Evolutionary conservation across 2,888 invertebrate species (phyloP).

Genomic region (Leptarthrus brevirostris): DNA sequence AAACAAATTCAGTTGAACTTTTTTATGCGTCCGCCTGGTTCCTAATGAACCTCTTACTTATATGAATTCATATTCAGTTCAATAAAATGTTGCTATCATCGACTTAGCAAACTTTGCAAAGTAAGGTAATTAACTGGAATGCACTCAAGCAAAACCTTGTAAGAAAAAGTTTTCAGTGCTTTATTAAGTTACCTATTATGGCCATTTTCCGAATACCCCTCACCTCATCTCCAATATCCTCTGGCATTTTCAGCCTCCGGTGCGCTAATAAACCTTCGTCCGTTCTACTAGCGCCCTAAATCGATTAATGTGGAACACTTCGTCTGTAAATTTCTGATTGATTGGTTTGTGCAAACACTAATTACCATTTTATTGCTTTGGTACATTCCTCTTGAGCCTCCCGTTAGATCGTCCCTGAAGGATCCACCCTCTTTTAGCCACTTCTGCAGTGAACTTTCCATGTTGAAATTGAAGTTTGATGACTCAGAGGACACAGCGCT

Average conservation of each 20-base stretch:
- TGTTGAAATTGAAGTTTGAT: slow-evolving; percentile 35
- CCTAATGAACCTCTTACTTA: no score
- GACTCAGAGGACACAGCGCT: slow-evolving; percentile 8
- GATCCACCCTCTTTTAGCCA: slow-evolving; percentile 2
- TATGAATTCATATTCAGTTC: no score
- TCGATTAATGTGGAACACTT: slow-evolving; percentile 57
- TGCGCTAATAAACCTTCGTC: slow-evolving; percentile 36
- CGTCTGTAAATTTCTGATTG: slow-evolving; percentile 58
- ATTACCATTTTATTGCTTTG: slow-evolving; percentile 58
- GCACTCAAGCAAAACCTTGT: neutral
- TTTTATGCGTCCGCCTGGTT: no score
- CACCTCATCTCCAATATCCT: slow-evolving; percentile 37
- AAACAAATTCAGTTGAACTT: no score
- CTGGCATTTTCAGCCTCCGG: slow-evolving; percentile 50
- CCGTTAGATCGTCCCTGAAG: slow-evolving; percentile 23
- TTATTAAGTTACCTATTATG: slow-evolving; percentile 38
- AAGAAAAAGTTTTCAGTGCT: slow-evolving; percentile 28
- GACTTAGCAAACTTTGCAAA: no score
- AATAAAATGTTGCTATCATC: no score
- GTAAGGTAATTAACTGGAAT: no score
- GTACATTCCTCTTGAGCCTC: slow-evolving; percentile 45
- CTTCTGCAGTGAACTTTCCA: slow-evolving; percentile 19
- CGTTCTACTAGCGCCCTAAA: slow-evolving; percentile 53
- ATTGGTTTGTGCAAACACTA: slow-evolving; percentile 58
- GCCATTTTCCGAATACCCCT: slow-evolving; percentile 1